Percentiles rank a stretch among this genome's conserved stretches.
phyloP scores from a whole-genome alignment of 2,888 invertebrate species.

The Dicranocentrus wangi region DNA sequence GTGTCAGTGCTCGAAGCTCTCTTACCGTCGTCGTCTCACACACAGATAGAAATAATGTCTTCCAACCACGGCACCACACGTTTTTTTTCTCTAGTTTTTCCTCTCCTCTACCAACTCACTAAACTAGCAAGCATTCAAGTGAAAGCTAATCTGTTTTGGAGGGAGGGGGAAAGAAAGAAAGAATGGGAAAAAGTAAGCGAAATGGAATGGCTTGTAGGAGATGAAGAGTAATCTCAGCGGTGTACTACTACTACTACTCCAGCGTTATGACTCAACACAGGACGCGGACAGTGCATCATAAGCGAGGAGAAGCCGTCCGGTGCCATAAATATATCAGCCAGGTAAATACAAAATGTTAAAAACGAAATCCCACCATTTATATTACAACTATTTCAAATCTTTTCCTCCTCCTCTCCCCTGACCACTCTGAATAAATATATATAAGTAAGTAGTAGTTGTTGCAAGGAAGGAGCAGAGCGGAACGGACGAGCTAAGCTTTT shows the following conservation, averaged over 20 bases:
- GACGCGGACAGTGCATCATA: conserved; percentile 26
- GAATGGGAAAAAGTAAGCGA: conserved; percentile 59
- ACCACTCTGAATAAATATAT: too few relatives aligned
- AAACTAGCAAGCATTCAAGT: conserved; percentile 60
- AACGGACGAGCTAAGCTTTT: too few relatives aligned
- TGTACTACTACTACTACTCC: too few relatives aligned
- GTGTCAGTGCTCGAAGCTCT: conserved; percentile 47
- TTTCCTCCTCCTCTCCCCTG: not conserved
- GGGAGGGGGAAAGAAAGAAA: conserved; percentile 32
- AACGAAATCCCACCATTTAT: conserved; percentile 43
- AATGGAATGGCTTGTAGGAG: conserved; percentile 61
- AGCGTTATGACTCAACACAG: conserved; percentile 6
- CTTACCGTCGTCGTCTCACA: conserved; percentile 23
- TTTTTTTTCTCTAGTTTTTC: too few relatives aligned
- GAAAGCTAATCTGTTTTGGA: conserved; percentile 64
- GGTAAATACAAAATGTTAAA: conserved; percentile 50
- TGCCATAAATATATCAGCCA: conserved; percentile 61
- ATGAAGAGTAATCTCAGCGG: conserved; percentile 59
- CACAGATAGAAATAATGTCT: conserved; percentile 62
- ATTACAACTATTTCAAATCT: conserved; percentile 31
- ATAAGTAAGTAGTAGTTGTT: too few relatives aligned
- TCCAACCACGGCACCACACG: conserved; percentile 40
- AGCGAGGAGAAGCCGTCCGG: conserved; percentile 38
- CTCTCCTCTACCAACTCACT: too few relatives aligned
- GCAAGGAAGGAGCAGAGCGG: too few relatives aligned